phyloP scores from a whole-genome alignment of 2,797 vertebrate species.

The Pangasius macronema region DNA sequence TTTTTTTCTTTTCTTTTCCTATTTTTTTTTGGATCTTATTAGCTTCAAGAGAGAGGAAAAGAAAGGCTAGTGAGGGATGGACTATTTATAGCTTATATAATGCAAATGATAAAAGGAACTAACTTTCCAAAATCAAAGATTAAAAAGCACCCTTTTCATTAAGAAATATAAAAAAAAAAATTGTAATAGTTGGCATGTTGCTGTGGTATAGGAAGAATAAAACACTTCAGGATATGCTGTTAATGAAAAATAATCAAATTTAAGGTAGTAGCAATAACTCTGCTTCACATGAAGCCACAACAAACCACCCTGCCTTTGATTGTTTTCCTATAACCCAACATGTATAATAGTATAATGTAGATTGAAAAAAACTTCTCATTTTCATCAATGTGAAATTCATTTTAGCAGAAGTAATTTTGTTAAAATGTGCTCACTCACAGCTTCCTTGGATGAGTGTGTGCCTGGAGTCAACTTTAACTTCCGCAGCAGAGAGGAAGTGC shows the following conservation, averaged over 20 bases:
- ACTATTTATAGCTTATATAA: too few relatives aligned
- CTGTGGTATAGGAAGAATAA: background rate
- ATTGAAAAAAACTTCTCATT: too few relatives aligned
- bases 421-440: conserved; percentile 17
- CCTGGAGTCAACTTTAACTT: conserved; percentile 65
- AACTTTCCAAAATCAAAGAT: background rate
- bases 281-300: background rate
- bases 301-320: background rate
- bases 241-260: background rate
- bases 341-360: too few relatives aligned
- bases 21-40: too few relatives aligned
- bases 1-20: background rate
- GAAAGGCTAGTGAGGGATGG: too few relatives aligned
- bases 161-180: background rate
- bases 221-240: too few relatives aligned
- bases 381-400: too few relatives aligned
- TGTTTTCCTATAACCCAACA: background rate
- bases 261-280: background rate
- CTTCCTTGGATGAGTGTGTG: conserved; percentile 73
- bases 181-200: background rate
- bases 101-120: too few relatives aligned
- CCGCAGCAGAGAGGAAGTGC: background rate
- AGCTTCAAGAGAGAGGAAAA: too few relatives aligned
- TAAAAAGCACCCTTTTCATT: background rate
- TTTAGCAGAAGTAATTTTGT: background rate